Evolutionary conservation across 2,888 invertebrate species (phyloP), one percentile per base, ranked within the genome.

Genomic region (Synanthedon vespiformis): DNA sequence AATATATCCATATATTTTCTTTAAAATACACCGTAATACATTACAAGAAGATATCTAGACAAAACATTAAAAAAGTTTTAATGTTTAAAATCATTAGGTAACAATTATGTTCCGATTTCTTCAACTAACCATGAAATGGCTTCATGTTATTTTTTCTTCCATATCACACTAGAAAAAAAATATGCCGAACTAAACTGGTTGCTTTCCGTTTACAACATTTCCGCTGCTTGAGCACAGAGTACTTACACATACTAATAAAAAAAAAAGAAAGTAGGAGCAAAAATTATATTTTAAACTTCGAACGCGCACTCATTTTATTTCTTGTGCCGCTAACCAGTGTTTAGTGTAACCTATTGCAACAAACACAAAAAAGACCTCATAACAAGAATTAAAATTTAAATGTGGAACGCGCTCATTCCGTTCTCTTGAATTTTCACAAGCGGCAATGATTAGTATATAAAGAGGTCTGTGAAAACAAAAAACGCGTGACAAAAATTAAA

Each of bases 101-200:
- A 48, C 48, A 48, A 48, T 22, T 16, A 48, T 11, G 18, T 48
- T 48, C 44, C 73, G 72, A 68, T 70, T 71, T 69, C 71, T 66
- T 68, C 76, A 82, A 84, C 83, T 76, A 81, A 85, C 85, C 85
- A 83, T 85, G 82, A 83, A 85, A 85, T 80, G 72, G 74, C 70
- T 69, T 82, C 80, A 80, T 85, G 77, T 79, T 76, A 68, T 70
- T 68, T 74, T 78, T 61, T 66, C 70, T 74, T 73, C 77, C 82
- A 81, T 84, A 80, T 80, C 80, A 76, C 80, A 77, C 74, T 70
- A 72, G 77, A 67, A 60, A 57, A 58, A 72, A 70, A 72, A 74
- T 63, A 74, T 69, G 73, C 69, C 63, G 65, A 65, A 65, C 62
- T 44, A 44, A 5, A 44, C n/a, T 13, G n/a, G n/a, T 13, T 44